Evolutionary conservation across 2,797 vertebrate genomes (phyloP), one percentile per base, ranked within the genome.

Genomic region (Tarsius wallacei): DNA sequence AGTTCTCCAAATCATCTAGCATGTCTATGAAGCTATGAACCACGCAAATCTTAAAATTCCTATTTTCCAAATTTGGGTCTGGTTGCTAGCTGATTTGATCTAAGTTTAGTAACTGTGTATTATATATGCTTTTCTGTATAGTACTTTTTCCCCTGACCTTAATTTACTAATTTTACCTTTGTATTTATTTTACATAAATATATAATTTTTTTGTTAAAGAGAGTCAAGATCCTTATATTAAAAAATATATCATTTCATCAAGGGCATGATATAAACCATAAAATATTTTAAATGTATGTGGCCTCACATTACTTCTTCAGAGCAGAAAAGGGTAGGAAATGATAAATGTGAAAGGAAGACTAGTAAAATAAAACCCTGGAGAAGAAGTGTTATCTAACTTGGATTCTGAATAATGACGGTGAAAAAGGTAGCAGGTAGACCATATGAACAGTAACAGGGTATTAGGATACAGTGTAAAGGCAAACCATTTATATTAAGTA

Each of bases 31-130:
- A 95, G 24, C 21, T 74, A 78, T 7, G 21, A n/a, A 93, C 15
- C 83, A 87, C 13, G 28, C 22, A 91, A 93, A 93, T 22, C 82
- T 87, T 33, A 88, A 49, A 80, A 61, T 7, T 61, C 59, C 92
- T 73, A 90, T 31, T 91, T 88, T 95, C 77, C 68, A 80, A 88
- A 82, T 76, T 63, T 87, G 42, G 33, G 28, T 87, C 82, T 93
- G 33, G 19, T 28, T 80, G 81, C 33, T 76, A 87, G 13, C 68
- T 74, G 87, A 87, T 82, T 33, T 42, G 14, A 87, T 66, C 81
- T 77, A 64, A 63, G 22, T 70, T 85, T 83, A 91, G 53, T 15
- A 78, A 33, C n/a, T 49, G 2, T 5, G 57, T 17, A 87, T 14
- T 82, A 4, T 1, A 85, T 51, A 88, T 24, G 42, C n/a, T 63